A percentile compares a stretch with the other conserved stretches of the same genome.
Evolutionary conservation across 2,113 vertebrate genomes (phyloP).

Genomic region (Dolichotis patagonum): DNA sequence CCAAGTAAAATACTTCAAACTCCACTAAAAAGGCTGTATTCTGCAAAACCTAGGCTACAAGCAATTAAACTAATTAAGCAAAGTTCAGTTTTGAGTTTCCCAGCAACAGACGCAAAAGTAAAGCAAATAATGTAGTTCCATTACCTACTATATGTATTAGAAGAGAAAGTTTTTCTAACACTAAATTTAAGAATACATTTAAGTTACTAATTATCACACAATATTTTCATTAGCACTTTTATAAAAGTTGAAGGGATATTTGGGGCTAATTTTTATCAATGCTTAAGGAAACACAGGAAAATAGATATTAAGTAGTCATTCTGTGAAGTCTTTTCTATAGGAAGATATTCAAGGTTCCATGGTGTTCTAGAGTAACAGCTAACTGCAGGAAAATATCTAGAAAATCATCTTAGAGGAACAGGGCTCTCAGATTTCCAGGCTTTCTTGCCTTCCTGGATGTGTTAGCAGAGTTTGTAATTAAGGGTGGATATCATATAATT

Average conservation of each 20-base stretch:
- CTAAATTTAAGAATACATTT: not conserved
- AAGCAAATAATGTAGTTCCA: not conserved
- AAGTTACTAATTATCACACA: not conserved
- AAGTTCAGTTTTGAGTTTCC: not conserved
- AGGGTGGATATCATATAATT: not conserved
- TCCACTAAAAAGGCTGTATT: not conserved
- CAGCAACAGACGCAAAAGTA: not conserved
- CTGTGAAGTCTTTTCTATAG: not conserved
- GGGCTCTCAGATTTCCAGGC: not conserved
- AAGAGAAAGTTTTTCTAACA: not conserved
- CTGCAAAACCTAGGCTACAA: not conserved
- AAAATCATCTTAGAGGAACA: not conserved
- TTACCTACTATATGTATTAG: not conserved
- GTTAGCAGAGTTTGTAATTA: not conserved
- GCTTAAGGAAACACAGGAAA: not conserved
- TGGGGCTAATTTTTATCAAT: not conserved
- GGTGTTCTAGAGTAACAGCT: not conserved
- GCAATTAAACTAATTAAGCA: not conserved
- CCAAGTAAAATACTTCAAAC: not conserved
- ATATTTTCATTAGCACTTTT: not conserved
- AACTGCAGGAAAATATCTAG: not conserved
- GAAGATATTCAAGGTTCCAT: not conserved
- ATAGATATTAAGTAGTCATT: not conserved
- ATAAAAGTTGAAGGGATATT: not conserved
- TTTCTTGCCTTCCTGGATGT: not conserved